phyloP scores from a whole-genome alignment of 53 echinoderm and acorn worm genomes.

The Antedon mediterranea region DNA sequence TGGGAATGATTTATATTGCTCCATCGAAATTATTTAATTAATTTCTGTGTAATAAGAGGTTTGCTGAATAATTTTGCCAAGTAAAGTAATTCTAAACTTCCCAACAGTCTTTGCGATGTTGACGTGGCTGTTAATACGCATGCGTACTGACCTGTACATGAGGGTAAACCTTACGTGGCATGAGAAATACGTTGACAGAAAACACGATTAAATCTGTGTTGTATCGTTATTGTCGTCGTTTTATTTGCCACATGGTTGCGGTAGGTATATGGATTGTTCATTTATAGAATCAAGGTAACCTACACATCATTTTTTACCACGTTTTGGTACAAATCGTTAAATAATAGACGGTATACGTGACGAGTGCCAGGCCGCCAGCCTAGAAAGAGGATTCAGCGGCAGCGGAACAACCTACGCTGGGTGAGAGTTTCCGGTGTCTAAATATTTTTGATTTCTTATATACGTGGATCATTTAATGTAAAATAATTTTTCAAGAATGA shows the following conservation, averaged over 20 bases:
- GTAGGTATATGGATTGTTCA: background rate
- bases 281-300: background rate
- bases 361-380: background rate
- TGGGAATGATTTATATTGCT: too few species aligned
- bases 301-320: background rate
- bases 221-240: background rate
- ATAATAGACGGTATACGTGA: background rate
- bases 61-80: background rate
- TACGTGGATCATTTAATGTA: background rate
- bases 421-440: background rate
- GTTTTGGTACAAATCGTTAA: background rate
- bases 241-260: background rate
- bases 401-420: background rate
- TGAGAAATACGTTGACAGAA: background rate
- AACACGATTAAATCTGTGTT: background rate
- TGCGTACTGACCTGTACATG: background rate
- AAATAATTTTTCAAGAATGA: background rate
- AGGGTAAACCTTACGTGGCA: slow-evolving; percentile 1
- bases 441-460: background rate
- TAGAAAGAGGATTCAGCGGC: background rate
- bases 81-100: background rate
- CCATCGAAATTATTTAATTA: too few species aligned
- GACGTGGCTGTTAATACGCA: background rate
- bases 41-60: too few species aligned
- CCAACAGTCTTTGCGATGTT: background rate